phyloP scores from a whole-genome alignment of 1,140 invertebrate species.

The Holcopasites calliopsidis region DNA sequence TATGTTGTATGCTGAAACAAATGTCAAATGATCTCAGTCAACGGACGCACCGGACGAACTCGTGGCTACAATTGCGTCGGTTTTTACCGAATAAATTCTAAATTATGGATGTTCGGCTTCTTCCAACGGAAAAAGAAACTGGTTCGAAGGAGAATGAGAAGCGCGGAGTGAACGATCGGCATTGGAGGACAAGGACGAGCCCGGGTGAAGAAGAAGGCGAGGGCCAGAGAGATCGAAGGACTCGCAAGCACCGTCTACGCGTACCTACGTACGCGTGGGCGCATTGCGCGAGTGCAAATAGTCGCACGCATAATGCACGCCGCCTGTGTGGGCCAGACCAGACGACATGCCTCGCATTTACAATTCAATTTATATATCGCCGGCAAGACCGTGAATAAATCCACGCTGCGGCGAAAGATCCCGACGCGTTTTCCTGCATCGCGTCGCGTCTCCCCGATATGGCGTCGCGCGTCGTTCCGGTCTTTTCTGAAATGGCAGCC shows the following conservation, averaged over 20 bases:
- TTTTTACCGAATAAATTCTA: too few relatives aligned
- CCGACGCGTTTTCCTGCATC: neutral
- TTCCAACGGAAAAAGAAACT: too few relatives aligned
- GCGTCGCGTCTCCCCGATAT: neutral
- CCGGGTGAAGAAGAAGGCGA: neutral
- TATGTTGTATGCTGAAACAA: too few relatives aligned
- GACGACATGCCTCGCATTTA: constrained; percentile 10
- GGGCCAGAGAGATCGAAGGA: neutral
- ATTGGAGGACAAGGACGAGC: constrained; percentile 6
- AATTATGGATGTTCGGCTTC: too few relatives aligned
- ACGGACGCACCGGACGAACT: too few relatives aligned
- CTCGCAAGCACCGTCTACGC: constrained; percentile 14
- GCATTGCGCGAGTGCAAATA: constrained; percentile 35
- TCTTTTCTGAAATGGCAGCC: constrained; percentile 19
- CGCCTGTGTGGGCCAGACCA: constrained; percentile 26
- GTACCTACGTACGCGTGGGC: constrained; percentile 25
- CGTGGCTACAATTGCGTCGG: too few relatives aligned
- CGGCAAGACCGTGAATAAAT: constrained; percentile 21
- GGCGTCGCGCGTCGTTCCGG: neutral
- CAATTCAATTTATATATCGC: constrained; percentile 39
- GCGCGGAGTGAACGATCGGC: neutral
- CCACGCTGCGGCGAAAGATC: neutral
- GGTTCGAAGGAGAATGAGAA: neutral
- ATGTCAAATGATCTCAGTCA: too few relatives aligned
- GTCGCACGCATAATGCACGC: constrained; percentile 33